Evolutionary conservation across 2,797 vertebrate species (phyloP), one percentile per base, ranked within the genome.

Genomic region (Valencia hispanica): DNA sequence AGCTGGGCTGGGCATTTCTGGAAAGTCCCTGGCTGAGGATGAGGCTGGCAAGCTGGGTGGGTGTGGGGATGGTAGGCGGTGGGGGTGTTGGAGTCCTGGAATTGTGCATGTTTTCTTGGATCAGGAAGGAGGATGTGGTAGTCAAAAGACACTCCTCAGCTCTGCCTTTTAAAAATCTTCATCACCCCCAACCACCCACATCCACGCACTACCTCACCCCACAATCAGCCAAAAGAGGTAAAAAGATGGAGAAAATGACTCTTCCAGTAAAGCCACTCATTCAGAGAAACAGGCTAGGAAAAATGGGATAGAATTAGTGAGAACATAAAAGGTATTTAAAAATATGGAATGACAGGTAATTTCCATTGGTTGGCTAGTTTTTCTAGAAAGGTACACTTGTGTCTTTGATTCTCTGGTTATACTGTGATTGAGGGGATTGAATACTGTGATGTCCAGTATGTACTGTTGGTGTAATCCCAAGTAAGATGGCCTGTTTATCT

Each of bases 11-110:
- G 91, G 91, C 91, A 74, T 78, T 86, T 87, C 82, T 95, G 95
- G 95, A 95, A 96, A 96, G 95, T 95, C 95, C 95, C 94, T 95
- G 94, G 94, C 93, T 90, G 90, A 88, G 90, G 82, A 92, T 81
- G 88, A 92, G 89, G 88, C 88, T 93, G 87, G 91, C 87, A 87
- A 89, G 81, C 88, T 90, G 89, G 81, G 81, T 61, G 50, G 69
- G 69, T 68, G 65, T 68, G 65, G n/a, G 63, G 69, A 43, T 30
- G 68, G 45, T 59, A n/a, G 55, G 55, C 17, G 17, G 43, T 51
- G 88, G 93, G 83, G 81, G 87, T 86, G 84, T 59, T 87, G 80
- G 78, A 89, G 87, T 94, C 87, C 92, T 93, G 91, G 91, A 93
- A 92, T 88, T 83, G 41, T 86, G 85, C 82, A 84, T 93, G 93